Evolutionary conservation across 1,140 invertebrate genomes (phyloP), one percentile per base, ranked within the genome.

Genomic region (Sminthurides bifidus): DNA sequence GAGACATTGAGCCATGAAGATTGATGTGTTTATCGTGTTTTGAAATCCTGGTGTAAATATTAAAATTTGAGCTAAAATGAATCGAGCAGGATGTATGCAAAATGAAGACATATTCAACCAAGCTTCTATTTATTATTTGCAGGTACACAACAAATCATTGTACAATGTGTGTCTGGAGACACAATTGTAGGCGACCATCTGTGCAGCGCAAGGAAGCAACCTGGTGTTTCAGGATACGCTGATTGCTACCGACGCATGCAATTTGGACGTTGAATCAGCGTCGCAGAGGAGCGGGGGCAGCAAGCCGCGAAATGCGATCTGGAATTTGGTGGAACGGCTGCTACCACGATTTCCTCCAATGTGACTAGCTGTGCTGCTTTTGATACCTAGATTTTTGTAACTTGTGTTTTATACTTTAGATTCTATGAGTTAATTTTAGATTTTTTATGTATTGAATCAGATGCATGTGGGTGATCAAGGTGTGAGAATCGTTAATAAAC

Each of bases 121-220:
- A 10, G 8, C 24, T 40, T 30, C 15, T 8, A 30, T 14, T 12
- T 52, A 27, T 48, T 33, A 23, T 33, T 46, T 3, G 12, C 21
- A 64, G 62, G 62, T 8, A 53, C 61, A 31, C 58, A 59, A 55
- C 59, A 64, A 54, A 41, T 58, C 6, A 57, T 64, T 19, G 62
- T 64, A 15, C 40, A 64, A 23, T 64, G 62, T 26, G 53, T 61
- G 5, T 61, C 59, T 31, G 62, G 62, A 0, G 58, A 57, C 21
- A 57, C 59, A 1, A 54, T 61, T 0, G 62, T 64, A 0, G 40
- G 5, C 4, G 62, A 64, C 24, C 21, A 48, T 29, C 44, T 59
- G 4, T 64, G 62, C 37, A 31, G 23, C 26, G 49, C 43, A 5
- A 26, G 48, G 35, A 40, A 27, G 5, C 46, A 56, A 10, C 62